Base-by-base conservation (phyloP, 2,797 vertebrate genomes). In the Coranthus polyacanthus region DNA sequence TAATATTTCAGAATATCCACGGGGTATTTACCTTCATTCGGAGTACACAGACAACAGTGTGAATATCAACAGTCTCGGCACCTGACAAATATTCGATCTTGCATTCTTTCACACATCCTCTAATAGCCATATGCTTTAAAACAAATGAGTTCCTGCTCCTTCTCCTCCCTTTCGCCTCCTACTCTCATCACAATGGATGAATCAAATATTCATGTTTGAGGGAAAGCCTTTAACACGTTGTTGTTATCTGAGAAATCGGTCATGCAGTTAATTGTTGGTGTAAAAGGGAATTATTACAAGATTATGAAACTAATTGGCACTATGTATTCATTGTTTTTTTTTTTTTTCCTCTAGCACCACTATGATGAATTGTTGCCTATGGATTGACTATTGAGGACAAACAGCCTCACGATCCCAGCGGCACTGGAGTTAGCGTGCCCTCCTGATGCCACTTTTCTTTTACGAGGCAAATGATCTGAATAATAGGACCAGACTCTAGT, bases 201-300 rank as follows among this genome's bases (percentile, higher is more conserved):
- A 85, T 82, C 63, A 85, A 85, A 87, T 87, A 86, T 78, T 86
- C 79, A 79, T 80, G 72, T 78, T 56, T 58, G 64, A 73, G 75
- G 72, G 62, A 52, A 75, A 78, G 60, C 52, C 13, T 75, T 84
- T 79, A 85, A 75, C 78, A 81, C 39, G 7, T 74, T 65, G 67
- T 59, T 84, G 82, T 71, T 81, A 87, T 88, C 81, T 60, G 67
- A 68, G 61, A 62, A 90, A 81, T 82, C 88, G 73, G 63, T 72
- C 68, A 72, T 68, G 87, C 77, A 42, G 70, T 80, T 90, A 87
- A 89, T 84, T 80, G 63, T 72, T 70, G 72, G 78, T 83, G 77
- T 87, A 79, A 80, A 82, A 26, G 41, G 44, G 46, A 75, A 83
- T 78, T 79, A 63, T 61, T 70, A 68, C 60, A 68, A 67, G 77